Conservation (phyloP, 2,888 invertebrate species). For the Byasa hedistus region DNA sequence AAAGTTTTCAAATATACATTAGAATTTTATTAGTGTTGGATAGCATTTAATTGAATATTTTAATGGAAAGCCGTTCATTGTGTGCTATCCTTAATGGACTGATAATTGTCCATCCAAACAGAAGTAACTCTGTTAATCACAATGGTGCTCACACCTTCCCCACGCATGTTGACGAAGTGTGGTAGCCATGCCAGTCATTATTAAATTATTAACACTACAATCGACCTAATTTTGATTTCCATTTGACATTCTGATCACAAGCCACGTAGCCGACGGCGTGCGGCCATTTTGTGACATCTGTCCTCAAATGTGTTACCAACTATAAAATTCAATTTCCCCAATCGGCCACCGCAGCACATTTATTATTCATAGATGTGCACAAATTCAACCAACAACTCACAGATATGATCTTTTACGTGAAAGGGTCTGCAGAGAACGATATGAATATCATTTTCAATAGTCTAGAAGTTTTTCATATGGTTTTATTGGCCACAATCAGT, state of each 20-base stretch:
- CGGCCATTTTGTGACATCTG: constrained; percentile 78
- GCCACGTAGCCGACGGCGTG: constrained; percentile 65
- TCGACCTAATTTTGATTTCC: constrained; percentile 80
- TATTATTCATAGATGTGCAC: constrained; percentile 78
- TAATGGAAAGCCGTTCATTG: constrained; percentile 65
- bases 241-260: constrained; percentile 78
- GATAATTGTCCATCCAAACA: constrained; percentile 77
- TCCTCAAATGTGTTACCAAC: constrained; percentile 77
- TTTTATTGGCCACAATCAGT: too few species aligned
- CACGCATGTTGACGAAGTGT: constrained; percentile 35
- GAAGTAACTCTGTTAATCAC: constrained; percentile 78
- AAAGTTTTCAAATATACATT: neutral
- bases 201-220: constrained; percentile 79
- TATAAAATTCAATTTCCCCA: constrained; percentile 81
- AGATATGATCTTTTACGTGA: constrained; percentile 79
- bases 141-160: constrained; percentile 69
- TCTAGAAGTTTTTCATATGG: neutral
- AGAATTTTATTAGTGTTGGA: neutral
- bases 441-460: constrained; percentile 43
- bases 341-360: constrained; percentile 76
- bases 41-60: constrained; percentile 45
- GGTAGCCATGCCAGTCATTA: constrained; percentile 55
- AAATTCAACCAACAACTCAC: constrained; percentile 75
- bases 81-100: constrained; percentile 73
- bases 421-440: constrained; percentile 71